A percentile compares a stretch with the other conserved stretches of the same genome.
Evolutionary conservation across 1,140 invertebrate species (phyloP).

Genomic region (Lysiphlebus fabarum): DNA sequence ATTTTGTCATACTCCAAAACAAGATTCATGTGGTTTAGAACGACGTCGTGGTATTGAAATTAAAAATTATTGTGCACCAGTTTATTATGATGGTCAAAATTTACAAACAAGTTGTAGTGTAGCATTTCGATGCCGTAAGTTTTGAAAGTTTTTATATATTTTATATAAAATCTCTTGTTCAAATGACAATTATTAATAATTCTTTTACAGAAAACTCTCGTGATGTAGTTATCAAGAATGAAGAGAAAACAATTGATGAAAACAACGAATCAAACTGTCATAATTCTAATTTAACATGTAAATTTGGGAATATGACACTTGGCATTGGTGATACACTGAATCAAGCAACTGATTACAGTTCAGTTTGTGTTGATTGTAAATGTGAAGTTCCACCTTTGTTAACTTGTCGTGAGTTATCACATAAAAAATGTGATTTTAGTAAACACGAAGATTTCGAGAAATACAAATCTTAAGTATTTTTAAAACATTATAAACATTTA

Average conservation of each 20-base stretch:
- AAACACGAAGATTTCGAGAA: slow-evolving; percentile 7
- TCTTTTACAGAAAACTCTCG: neutral
- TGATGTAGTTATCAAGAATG: neutral
- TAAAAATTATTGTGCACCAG: slow-evolving; percentile 33
- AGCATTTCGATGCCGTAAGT: slow-evolving; percentile 40
- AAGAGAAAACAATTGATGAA: neutral
- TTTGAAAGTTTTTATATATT: too few relatives aligned
- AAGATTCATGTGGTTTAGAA: slow-evolving; percentile 26
- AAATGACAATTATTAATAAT: too few relatives aligned
- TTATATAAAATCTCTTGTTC: too few relatives aligned
- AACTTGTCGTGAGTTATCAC: slow-evolving; percentile 32
- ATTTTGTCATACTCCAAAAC: slow-evolving; percentile 30
- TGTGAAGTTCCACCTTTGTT: slow-evolving; percentile 37
- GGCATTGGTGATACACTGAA: slow-evolving; percentile 35
- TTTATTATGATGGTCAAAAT: slow-evolving; percentile 28
- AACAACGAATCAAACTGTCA: neutral
- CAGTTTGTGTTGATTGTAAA: slow-evolving; percentile 33
- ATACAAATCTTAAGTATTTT: neutral
- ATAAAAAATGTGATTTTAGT: slow-evolving; percentile 22
- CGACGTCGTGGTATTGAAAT: slow-evolving; percentile 19
- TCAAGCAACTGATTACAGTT: slow-evolving; percentile 26
- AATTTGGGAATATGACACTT: slow-evolving; percentile 37
- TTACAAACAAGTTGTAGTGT: slow-evolving; percentile 29
- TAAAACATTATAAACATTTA: neutral
- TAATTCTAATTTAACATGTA: slow-evolving; percentile 24